These are phyloP conservation scores for Dinocampus coccinellae DNA, from an alignment of 2,888 invertebrate genomes.

Conservation along the genomic window DNA sequence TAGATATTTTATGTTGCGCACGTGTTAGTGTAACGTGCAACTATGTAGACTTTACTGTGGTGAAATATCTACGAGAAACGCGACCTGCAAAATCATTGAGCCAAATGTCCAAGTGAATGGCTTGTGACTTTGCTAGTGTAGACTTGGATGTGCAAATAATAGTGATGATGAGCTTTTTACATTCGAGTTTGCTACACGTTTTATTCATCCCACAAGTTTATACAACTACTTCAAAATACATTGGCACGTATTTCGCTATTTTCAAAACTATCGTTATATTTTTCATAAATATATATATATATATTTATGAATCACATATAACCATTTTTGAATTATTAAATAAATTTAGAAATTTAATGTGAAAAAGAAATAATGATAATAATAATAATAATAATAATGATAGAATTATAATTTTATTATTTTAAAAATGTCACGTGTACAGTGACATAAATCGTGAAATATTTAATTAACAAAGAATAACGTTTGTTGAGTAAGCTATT, in stretches of 20 bases:
- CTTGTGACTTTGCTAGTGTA: background rate
- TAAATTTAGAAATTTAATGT: background rate
- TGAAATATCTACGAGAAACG: background rate
- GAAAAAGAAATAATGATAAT: too few species aligned
- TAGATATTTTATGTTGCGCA: conserved; percentile 36
- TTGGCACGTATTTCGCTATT: conserved; percentile 15
- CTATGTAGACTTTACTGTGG: background rate
- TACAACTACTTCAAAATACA: conserved; percentile 39
- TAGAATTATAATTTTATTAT: too few species aligned
- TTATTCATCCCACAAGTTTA: conserved; percentile 25
- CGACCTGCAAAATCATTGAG: conserved; percentile 11
- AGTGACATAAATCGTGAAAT: too few species aligned
- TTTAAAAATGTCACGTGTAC: too few species aligned
- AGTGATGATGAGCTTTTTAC: background rate
- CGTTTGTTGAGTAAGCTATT: too few species aligned
- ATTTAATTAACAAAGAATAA: too few species aligned
- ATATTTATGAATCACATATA: background rate
- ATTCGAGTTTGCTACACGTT: background rate
- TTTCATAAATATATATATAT: background rate
- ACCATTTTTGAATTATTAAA: background rate
- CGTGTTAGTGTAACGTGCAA: conserved; percentile 15
- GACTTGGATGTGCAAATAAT: background rate
- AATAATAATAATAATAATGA: too few species aligned
- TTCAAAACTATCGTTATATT: background rate
- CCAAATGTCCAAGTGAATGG: background rate